Evolutionary conservation across 2,797 vertebrate species (phyloP), one percentile per base, ranked within the genome.

Genomic region (Acropternis orthonyx): DNA sequence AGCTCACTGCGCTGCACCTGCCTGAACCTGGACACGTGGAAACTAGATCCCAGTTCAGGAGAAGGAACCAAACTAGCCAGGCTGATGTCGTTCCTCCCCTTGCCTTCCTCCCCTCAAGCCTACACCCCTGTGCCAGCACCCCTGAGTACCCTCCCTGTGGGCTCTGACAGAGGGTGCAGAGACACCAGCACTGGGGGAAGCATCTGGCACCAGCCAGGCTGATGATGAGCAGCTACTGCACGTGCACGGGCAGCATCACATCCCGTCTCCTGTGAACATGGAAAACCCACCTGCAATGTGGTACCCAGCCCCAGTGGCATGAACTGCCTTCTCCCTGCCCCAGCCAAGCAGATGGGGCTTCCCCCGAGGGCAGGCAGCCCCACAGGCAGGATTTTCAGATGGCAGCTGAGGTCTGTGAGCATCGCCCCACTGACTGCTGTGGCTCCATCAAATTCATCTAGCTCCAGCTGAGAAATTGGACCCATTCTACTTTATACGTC

Each of bases 401-500:
- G 36, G 85, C 91, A 96, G 88, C 88, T 92, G 92, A 92, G 73
- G 79, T 91, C 89, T 94, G 51, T 84, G 66, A 93, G 58, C 89
- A 76, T 88, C 3, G 3, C 84, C 83, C 93, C 91, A 90, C 89
- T 65, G 83, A 85, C 71, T 85, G 80, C 85, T 67, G 91, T 95
- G 83, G 68, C 83, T 93, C 74, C 92, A 95, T 93, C 88, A 72
- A 88, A 51, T 90, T 90, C 96, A 95, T 91, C 88, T 94, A 22
- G 10, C 83, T 93, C 96, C 96, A 93, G 69, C 92, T 94, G 93
- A 96, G 85, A 88, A 92, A 90, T 54, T 11, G 30, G 88, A 93
- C 63, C 91, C 94, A 93, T 93, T 54, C 55, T 82, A 91, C 93
- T 92, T 96, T 96, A 74, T 95, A 96, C 37, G n/a, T 96, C 77